A percentile compares a stretch with the other conserved stretches of the same genome.
phyloP scores from a whole-genome alignment of 2,797 vertebrate species.

The Mionectes olivaceus region DNA sequence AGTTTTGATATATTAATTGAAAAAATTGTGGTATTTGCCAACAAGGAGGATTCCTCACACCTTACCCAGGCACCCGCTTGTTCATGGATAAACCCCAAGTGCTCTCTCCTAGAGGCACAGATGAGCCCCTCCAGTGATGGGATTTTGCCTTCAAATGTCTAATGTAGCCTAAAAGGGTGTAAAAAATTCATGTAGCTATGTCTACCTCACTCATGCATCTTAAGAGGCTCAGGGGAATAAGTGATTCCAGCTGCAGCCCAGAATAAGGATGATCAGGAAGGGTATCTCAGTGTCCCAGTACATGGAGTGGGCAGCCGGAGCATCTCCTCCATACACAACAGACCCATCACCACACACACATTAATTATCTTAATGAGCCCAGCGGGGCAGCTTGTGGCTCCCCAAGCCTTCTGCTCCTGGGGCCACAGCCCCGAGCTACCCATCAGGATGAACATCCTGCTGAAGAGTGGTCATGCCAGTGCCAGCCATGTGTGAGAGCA shows the following conservation, averaged over 20 bases:
- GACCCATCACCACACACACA: fast-evolving
- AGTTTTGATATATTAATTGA: neutral
- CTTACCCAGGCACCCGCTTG: fast-evolving
- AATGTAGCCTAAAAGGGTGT: neutral
- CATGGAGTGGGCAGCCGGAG: fast-evolving
- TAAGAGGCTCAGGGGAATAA: fast-evolving
- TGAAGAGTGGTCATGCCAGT: fast-evolving
- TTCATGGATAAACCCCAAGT: neutral
- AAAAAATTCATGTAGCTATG: fast-evolving
- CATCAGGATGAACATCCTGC: neutral
- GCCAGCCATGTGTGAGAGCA: fast-evolving
- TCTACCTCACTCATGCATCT: fast-evolving
- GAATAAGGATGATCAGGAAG: neutral
- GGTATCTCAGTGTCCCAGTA: fast-evolving
- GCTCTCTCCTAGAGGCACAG: neutral
- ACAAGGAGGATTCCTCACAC: fast-evolving
- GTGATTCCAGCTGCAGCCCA: neutral
- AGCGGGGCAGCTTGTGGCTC: neutral
- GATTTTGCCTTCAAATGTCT: neutral
- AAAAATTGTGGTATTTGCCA: fast-evolving
- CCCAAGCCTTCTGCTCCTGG: neutral
- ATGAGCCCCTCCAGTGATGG: neutral
- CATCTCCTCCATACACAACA: fast-evolving
- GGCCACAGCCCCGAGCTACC: fast-evolving
- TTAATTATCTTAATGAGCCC: neutral